A percentile compares a stretch with the other conserved stretches of the same genome.
Conservation (phyloP, 2,888 invertebrate species). For the Apoda limacodes region DNA sequence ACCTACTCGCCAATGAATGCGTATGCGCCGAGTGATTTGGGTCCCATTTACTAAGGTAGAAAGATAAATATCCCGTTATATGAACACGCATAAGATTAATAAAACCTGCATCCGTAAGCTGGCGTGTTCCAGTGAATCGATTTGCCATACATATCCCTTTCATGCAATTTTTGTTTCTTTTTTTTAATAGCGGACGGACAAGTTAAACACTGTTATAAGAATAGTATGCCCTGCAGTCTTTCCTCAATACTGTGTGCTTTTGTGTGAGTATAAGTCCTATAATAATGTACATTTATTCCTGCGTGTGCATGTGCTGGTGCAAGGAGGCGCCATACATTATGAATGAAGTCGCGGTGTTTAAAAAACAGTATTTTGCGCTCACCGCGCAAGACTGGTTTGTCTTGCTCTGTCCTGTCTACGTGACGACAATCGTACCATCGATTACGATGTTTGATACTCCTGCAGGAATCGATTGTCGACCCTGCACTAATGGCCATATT, state of each 20-base stretch:
- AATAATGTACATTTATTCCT: no score
- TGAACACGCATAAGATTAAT: no score
- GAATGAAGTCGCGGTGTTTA: constrained; percentile 62
- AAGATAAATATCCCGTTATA: constrained; percentile 9
- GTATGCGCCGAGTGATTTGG: constrained; percentile 29
- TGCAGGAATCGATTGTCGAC: constrained; percentile 29
- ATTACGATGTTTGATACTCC: constrained; percentile 36
- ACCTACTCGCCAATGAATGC: no score
- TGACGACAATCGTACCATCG: constrained; percentile 53
- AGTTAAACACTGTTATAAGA: no score
- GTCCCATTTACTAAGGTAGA: constrained; percentile 6
- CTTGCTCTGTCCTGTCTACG: constrained; percentile 43
- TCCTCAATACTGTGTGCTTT: no score
- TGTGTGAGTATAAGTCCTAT: no score
- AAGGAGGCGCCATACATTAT: constrained; percentile 59
- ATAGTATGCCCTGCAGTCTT: no score
- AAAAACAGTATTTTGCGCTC: constrained; percentile 46
- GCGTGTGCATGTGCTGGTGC: constrained; percentile 40
- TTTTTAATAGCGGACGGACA: no score
- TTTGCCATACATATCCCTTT: no score
- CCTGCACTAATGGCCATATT: constrained; percentile 17
- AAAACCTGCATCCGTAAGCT: no score
- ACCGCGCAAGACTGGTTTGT: constrained; percentile 44
- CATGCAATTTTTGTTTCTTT: no score
- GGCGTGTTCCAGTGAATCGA: no score